These are phyloP conservation scores for Erythrolamprus reginae DNA, from an alignment of 2,113 vertebrate genomes.

Conservation along the genomic window DNA sequence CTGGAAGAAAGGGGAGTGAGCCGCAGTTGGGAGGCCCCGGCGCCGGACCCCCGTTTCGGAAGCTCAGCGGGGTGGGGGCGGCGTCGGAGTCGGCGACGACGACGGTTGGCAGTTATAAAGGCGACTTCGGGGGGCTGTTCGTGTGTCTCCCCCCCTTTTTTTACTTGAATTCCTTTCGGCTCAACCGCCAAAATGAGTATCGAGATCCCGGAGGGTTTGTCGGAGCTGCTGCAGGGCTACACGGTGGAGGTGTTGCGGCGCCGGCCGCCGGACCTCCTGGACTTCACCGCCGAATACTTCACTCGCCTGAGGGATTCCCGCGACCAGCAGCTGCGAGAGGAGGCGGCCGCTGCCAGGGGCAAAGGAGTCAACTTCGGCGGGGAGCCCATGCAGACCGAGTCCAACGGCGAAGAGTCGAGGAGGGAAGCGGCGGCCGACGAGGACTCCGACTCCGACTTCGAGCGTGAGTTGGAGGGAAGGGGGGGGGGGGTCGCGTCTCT, in stretches of 20 bases:
- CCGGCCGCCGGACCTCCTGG: constrained; percentile 87
- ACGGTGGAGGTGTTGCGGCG: constrained; percentile 94
- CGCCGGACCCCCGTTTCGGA: background rate
- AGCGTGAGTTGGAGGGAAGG: constrained; percentile 73
- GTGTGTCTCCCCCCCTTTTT: no score
- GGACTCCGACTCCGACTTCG: constrained; percentile 80
- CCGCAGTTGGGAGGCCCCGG: background rate
- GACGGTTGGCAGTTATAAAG: background rate
- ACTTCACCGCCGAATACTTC: constrained; percentile 95
- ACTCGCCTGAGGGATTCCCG: constrained; percentile 81
- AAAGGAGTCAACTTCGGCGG: constrained; percentile 77
- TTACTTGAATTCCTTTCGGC: constrained; percentile 11
- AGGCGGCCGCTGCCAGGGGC: constrained; percentile 54
- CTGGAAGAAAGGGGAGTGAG: background rate
- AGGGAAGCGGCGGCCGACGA: constrained; percentile 47
- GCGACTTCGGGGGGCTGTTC: constrained; percentile 9
- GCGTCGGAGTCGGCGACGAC: no score
- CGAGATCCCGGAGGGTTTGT: constrained; percentile 92
- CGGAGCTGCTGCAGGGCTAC: constrained; percentile 94
- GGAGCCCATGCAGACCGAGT: constrained; percentile 83
- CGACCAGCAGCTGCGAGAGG: constrained; percentile 67
- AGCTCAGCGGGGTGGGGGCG: no score
- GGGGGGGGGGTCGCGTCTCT: background rate
- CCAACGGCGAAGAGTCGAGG: constrained; percentile 78
- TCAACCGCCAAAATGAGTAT: constrained; percentile 83